Evolutionary conservation across 2,888 invertebrate genomes (phyloP).

Genomic region (Amphipyra tragopoginis): DNA sequence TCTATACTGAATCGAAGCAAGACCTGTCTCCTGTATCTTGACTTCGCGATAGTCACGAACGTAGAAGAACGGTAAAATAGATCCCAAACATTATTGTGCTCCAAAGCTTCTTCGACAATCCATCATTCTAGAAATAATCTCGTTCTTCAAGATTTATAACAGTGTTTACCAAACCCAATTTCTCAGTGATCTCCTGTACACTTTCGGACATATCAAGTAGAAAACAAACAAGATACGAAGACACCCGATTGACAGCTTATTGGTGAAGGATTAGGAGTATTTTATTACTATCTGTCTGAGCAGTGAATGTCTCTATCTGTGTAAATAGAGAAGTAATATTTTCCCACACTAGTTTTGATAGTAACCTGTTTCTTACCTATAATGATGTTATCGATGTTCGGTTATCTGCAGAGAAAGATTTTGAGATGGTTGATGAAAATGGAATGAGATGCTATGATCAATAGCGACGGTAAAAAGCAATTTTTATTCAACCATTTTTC

Average conservation of each 20-base stretch:
- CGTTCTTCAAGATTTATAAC: conserved; percentile 40
- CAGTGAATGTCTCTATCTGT: conserved; percentile 49
- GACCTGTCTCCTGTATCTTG: too few relatives aligned
- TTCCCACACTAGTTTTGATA: conserved; percentile 62
- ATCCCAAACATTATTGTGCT: background rate
- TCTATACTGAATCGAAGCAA: too few relatives aligned
- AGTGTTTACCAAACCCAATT: conserved; percentile 54
- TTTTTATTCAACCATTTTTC: background rate
- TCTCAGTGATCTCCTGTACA: conserved; percentile 44
- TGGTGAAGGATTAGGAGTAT: conserved; percentile 68
- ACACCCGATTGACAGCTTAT: conserved; percentile 72
- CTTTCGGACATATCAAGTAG: conserved; percentile 53
- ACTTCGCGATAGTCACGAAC: too few relatives aligned
- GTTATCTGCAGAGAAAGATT: conserved; percentile 26
- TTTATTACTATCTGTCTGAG: conserved; percentile 65
- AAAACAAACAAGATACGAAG: conserved; percentile 62
- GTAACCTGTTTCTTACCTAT: conserved; percentile 41
- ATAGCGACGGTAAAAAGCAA: background rate
- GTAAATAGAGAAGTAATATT: conserved; percentile 46
- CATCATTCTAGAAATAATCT: conserved; percentile 29
- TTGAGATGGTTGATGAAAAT: conserved; percentile 4
- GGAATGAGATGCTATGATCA: background rate
- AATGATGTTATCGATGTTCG: conserved; percentile 25
- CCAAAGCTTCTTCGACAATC: conserved; percentile 32
- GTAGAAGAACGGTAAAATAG: too few relatives aligned